phyloP scores from a whole-genome alignment of 2,797 vertebrate genomes.

The Hephaestus fuliginosus region DNA sequence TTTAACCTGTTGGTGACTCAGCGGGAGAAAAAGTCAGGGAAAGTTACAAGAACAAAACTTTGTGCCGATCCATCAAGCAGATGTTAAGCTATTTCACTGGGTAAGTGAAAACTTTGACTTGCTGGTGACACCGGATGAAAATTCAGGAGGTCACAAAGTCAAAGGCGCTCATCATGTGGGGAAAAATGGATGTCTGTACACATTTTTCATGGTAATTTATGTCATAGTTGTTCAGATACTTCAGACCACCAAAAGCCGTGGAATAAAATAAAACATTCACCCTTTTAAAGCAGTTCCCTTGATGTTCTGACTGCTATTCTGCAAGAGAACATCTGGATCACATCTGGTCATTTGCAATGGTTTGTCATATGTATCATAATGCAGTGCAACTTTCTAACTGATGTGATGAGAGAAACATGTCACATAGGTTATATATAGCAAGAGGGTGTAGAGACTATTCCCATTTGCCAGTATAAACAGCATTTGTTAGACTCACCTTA shows the following conservation, averaged over 20 bases:
- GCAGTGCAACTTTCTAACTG: neutral
- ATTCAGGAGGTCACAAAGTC: too few species aligned
- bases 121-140: neutral
- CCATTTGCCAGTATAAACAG: neutral
- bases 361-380: neutral
- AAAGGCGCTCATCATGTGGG: too few species aligned
- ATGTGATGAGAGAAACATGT: neutral
- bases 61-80: too few species aligned
- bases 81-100: too few species aligned
- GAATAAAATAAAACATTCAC: neutral
- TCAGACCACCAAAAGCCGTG: neutral
- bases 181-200: neutral
- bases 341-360: neutral
- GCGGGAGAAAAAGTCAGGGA: too few species aligned
- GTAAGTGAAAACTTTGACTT: too few species aligned
- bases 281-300: too few species aligned
- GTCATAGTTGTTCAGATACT: neutral
- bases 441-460: neutral
- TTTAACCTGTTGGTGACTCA: neutral
- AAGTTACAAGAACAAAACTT: neutral
- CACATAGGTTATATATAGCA: neutral
- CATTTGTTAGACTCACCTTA: neutral
- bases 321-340: neutral
- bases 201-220: neutral
- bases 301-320: neutral